These are phyloP conservation scores for Orthonychiurus folsomi DNA, from an alignment of 2,888 invertebrate species.

Conservation along the genomic window DNA sequence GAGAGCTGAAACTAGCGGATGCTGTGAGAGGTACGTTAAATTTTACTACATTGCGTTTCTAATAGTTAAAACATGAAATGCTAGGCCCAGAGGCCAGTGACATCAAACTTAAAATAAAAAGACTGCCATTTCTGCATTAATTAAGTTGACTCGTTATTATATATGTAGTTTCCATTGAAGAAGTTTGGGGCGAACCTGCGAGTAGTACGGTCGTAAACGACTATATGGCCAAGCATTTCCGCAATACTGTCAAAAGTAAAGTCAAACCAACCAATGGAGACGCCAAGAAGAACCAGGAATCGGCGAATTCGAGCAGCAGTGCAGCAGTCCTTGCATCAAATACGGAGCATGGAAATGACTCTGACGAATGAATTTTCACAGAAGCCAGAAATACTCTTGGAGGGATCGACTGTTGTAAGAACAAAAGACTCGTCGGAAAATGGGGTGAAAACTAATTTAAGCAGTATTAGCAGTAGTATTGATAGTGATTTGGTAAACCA, in stretches of 20 bases:
- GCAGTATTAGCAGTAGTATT: too few relatives aligned
- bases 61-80: neutral
- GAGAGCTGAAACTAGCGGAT: neutral
- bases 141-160: neutral
- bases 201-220: slow-evolving; percentile 4
- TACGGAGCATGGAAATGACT: too few relatives aligned
- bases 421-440: too few relatives aligned
- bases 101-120: neutral
- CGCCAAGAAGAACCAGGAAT: slow-evolving; percentile 2
- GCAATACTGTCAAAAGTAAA: slow-evolving; percentile 1
- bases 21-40: neutral
- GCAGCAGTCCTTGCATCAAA: neutral
- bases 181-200: neutral
- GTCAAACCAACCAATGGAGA: neutral
- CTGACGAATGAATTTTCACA: too few relatives aligned
- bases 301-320: slow-evolving; percentile 4
- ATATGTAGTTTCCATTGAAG: neutral
- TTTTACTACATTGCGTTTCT: neutral
- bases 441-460: too few relatives aligned
- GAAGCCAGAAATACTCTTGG: too few relatives aligned
- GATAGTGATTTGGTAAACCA: neutral
- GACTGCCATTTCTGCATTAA: neutral
- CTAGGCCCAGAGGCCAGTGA: neutral
- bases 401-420: too few relatives aligned
- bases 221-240: neutral